These are phyloP conservation scores for Tetragnatha montana DNA, from an alignment of 2,888 invertebrate genomes.

Conservation along the genomic window DNA sequence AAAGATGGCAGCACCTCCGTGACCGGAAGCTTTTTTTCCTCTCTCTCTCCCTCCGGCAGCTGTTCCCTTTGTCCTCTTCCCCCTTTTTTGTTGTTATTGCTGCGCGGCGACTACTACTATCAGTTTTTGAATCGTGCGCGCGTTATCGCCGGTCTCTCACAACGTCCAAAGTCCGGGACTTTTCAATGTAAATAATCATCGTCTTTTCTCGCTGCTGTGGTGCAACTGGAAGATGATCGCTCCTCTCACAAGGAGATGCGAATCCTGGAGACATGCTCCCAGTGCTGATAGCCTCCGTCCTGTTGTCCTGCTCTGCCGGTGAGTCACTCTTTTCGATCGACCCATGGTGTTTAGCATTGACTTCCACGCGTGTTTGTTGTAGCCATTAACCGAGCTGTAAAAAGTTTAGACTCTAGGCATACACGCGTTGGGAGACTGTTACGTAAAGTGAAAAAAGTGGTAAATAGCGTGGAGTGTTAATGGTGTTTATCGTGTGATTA, in stretches of 20 bases:
- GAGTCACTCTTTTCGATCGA: slow-evolving; percentile 39
- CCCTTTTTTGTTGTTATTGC: not conserved
- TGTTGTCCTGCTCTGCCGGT: slow-evolving; percentile 31
- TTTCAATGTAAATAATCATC: slow-evolving; percentile 55
- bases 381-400: too few species aligned
- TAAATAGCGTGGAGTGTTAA: too few species aligned
- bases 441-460: too few species aligned
- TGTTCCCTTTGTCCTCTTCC: slow-evolving; percentile 40
- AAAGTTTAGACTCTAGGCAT: too few species aligned
- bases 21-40: slow-evolving; percentile 53
- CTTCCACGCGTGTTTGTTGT: too few species aligned
- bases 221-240: slow-evolving; percentile 36
- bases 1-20: slow-evolving; percentile 63
- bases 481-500: too few species aligned
- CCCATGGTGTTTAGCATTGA: not conserved
- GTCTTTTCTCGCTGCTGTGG: not conserved
- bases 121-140: slow-evolving; percentile 37
- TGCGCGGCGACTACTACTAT: slow-evolving; percentile 20
- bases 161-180: slow-evolving; percentile 37
- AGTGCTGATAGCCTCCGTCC: slow-evolving; percentile 22
- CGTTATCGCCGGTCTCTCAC: slow-evolving; percentile 16
- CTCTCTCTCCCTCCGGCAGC: slow-evolving; percentile 51
- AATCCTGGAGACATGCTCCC: slow-evolving; percentile 41
- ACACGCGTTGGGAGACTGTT: too few species aligned
- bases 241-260: slow-evolving; percentile 32